Evolutionary conservation across 2,888 invertebrate genomes (phyloP), one percentile per base, ranked within the genome.

Genomic region (Bellardia bayeri): DNA sequence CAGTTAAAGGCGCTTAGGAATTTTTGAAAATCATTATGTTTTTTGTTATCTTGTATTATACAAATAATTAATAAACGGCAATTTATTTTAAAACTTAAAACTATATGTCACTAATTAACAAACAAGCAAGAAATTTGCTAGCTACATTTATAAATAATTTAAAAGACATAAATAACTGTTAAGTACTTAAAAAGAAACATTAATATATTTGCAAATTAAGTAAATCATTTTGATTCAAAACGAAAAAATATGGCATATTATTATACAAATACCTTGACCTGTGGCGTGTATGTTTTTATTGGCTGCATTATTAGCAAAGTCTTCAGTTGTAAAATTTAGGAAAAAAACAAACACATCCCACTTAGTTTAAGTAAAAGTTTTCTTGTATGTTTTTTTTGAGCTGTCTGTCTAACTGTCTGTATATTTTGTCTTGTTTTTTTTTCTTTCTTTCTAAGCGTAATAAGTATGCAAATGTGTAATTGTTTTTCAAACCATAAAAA

Each of bases 191-290:
- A 16, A 23, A 51, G 3, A 45, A 13, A 45, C 11, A 9, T 11
- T 45, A 45, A 45, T 11, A 13, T n/a, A 13, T 51, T 51, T 3
- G 56, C 42, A 66, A 68, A 16, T 49, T 45, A 68, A 68, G 30
- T 69, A 33, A 33, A 69, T 69, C 13, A 14, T 51, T 69, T 51
- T 51, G 33, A 14, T 69, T 23, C 42, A n/a, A 9, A 14, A 11
- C 14, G 8, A 2, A 69, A 45, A 68, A 68, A 61, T 2, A 51
- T 37, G 54, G 33, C 82, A 82, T 63, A 49, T 79, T 45, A 23
- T 23, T 33, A 45, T 45, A 13, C 45, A 71, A 71, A 85, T 74
- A 82, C 85, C 87, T 87, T 87, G 87, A 85, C 87, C 85, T 78
- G 72, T 66, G 83, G n/a, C 23, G n/a, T n/a, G 8, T 72, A 45